A percentile compares a stretch with the other conserved stretches of the same genome.
Conservation (phyloP, 2,888 invertebrate genomes). For the Cheilosia variabilis region DNA sequence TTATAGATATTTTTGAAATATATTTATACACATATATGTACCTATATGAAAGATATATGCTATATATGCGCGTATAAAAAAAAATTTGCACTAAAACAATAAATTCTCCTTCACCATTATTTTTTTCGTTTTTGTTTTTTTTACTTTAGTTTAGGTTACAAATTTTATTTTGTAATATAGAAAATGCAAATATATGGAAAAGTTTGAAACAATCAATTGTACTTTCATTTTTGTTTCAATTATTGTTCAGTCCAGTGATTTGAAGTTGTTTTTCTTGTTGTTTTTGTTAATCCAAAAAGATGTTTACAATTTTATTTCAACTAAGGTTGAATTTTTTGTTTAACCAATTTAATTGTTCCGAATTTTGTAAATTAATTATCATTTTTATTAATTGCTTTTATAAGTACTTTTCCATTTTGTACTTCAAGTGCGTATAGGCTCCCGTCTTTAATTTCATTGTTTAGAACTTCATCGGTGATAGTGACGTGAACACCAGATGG, state of each 20-base stretch:
- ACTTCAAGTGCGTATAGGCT: constrained; percentile 88
- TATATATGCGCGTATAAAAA: constrained; percentile 53
- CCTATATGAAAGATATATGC: constrained; percentile 4
- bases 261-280: constrained; percentile 5
- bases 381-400: constrained; percentile 84
- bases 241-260: constrained; percentile 23
- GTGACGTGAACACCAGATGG: constrained; percentile 93
- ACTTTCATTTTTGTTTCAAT: not conserved
- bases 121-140: constrained; percentile 22
- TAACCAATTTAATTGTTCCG: not conserved
- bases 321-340: constrained; percentile 5
- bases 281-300: not conserved
- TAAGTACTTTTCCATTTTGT: constrained; percentile 84
- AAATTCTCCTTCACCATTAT: constrained; percentile 72
- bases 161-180: constrained; percentile 40
- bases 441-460: constrained; percentile 91
- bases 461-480: constrained; percentile 93
- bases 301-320: not conserved
- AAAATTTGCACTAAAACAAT: constrained; percentile 74
- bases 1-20: constrained; percentile 44
- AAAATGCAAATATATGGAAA: constrained; percentile 55
- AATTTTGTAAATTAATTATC: constrained; percentile 76
- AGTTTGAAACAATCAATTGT: constrained; percentile 3
- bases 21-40: constrained; percentile 8
- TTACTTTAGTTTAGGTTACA: constrained; percentile 29